phyloP scores from a whole-genome alignment of 2,797 vertebrate species.

The Pseudopleuronectes americanus region DNA sequence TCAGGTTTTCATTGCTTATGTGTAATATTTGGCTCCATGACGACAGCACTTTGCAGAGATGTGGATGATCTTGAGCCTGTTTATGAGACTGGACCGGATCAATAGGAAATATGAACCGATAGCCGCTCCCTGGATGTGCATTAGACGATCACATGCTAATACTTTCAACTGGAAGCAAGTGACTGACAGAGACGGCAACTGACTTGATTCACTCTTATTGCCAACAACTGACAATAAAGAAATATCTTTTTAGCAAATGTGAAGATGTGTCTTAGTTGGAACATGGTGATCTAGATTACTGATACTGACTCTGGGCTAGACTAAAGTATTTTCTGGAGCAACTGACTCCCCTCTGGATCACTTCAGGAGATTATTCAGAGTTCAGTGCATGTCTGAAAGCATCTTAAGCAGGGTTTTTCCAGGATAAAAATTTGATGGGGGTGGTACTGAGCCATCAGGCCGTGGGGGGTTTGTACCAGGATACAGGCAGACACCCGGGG shows the following conservation, averaged over 20 bases:
- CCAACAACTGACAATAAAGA: not conserved
- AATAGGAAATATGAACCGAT: conserved; percentile 67
- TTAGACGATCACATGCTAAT: conserved; percentile 49
- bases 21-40: not conserved
- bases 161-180: conserved; percentile 19
- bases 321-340: too few relatives aligned
- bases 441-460: too few relatives aligned
- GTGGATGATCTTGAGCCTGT: conserved; percentile 13
- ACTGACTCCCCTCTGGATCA: too few relatives aligned
- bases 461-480: too few relatives aligned
- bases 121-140: conserved; percentile 50
- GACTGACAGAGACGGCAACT: not conserved
- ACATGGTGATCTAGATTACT: not conserved
- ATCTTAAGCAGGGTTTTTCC: too few relatives aligned
- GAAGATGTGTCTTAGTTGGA: not conserved
- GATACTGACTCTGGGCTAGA: not conserved
- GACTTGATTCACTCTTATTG: not conserved
- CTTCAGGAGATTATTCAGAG: too few relatives aligned
- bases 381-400: too few relatives aligned
- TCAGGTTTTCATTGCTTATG: not conserved
- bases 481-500: too few relatives aligned
- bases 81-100: conserved; percentile 56
- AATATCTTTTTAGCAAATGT: too few relatives aligned
- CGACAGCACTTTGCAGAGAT: not conserved
- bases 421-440: too few relatives aligned